Evolutionary conservation across 2,888 invertebrate genomes (phyloP), one percentile per base, ranked within the genome.

Genomic region (Lepas anatifera): DNA sequence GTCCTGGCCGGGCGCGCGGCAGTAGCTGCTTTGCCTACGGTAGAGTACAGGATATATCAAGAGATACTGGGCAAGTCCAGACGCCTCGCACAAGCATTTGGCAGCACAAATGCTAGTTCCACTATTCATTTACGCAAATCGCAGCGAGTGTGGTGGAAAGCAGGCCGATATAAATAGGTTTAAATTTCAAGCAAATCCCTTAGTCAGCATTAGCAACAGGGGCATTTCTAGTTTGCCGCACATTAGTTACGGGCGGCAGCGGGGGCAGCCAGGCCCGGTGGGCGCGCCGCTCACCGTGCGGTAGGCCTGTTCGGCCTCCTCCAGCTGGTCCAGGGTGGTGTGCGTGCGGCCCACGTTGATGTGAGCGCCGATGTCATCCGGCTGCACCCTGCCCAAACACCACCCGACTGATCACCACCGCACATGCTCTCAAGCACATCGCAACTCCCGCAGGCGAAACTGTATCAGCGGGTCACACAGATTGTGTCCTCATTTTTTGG

Each of bases 311-410:
- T 97, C 96, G 0, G 97, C 96, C 79, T 95, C 92, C 76, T 87
- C 85, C 79, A 87, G 90, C 84, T 87, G 85, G 79, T 93, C 91
- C 73, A 97, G 82, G 78, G 94, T 92, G 81, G 94, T 95, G 81
- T 90, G 94, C 0, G 96, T 95, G 73, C 97, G 84, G 22, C 96
- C 97, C 7, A 97, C 96, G 81, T 97, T 97, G 76, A 97, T 96
- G 79, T 96, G 95, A 8, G 96, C 95, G 0, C 96, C 96, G 67
- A 96, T 93, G 79, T 97, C 96, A 79, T 96, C 96, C 22, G 90
- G 89, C 81, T 97, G 97, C 13, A 96, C 95, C 77, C 86, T 84
- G 76, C 74, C 88, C 8, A 4, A 22, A 3, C 7, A 46, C 3
- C 3, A 46, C 43, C 10, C 13, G 16, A 46, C 3, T 22, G 18